A percentile compares a stretch with the other conserved stretches of the same genome.
phyloP scores from a whole-genome alignment of 2,797 vertebrate genomes.

The Mormyrus hasselquistii region DNA sequence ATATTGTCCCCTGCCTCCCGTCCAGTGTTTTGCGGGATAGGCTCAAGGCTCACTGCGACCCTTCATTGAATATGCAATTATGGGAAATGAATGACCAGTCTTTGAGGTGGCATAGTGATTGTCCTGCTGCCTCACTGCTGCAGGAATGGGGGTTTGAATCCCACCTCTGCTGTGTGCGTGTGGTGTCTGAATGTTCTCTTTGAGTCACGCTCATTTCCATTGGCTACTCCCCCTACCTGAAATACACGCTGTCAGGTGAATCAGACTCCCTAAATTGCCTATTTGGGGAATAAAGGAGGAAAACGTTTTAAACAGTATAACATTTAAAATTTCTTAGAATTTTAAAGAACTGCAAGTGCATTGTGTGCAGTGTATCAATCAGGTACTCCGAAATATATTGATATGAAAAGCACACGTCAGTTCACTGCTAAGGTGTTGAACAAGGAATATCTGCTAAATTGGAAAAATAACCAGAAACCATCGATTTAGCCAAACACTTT shows the following conservation, averaged over 20 bases:
- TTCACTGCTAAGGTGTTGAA: not conserved
- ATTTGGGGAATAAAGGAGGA: not conserved
- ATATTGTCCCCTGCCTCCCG: not conserved
- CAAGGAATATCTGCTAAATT: not conserved
- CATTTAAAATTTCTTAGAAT: not conserved
- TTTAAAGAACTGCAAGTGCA: no score
- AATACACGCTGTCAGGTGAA: not conserved
- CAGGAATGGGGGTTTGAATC: not conserved
- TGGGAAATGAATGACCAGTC: not conserved
- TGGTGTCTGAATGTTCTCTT: not conserved
- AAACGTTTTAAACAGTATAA: not conserved
- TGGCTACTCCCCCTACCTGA: not conserved
- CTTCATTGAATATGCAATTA: not conserved
- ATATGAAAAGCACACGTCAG: not conserved
- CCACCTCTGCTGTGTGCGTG: not conserved
- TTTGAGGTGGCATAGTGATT: not conserved
- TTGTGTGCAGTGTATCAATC: not conserved
- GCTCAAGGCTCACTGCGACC: not conserved
- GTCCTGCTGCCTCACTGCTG: not conserved
- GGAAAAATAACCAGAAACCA: not conserved
- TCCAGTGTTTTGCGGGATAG: not conserved
- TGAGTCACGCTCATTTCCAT: not conserved
- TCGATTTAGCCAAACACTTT: not conserved
- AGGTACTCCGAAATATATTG: not conserved
- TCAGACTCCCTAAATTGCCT: not conserved